Conservation (phyloP, 2,797 vertebrate species). For the Erethizon dorsatum region DNA sequence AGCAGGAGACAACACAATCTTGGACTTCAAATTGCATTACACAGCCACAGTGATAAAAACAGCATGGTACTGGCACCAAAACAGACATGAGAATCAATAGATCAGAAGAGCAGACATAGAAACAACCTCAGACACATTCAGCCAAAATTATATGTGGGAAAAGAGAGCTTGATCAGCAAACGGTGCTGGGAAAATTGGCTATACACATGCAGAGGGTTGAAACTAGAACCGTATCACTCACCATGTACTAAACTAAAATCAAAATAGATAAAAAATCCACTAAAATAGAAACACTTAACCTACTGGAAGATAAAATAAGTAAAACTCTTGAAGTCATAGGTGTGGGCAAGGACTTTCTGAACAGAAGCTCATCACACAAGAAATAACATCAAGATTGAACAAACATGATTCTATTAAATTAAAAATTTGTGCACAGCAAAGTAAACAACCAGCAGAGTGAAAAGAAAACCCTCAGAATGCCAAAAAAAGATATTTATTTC, state of each 20-base stretch:
- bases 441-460: background rate
- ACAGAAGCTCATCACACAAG: background rate
- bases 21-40: background rate
- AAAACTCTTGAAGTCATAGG: background rate
- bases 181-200: background rate
- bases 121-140: background rate
- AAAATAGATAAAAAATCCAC: background rate
- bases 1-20: background rate
- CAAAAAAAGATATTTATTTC: background rate
- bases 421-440: background rate
- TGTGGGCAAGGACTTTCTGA: background rate
- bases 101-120: background rate
- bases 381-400: background rate
- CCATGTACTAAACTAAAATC: background rate
- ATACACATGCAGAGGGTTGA: background rate
- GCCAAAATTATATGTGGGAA: background rate
- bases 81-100: background rate
- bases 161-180: background rate
- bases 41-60: background rate
- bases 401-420: background rate
- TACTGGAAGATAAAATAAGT: background rate
- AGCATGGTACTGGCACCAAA: background rate
- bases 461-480: background rate
- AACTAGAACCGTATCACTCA: background rate
- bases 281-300: background rate